Conservation (phyloP, 2,113 vertebrate genomes). For the Cavia aperea region DNA sequence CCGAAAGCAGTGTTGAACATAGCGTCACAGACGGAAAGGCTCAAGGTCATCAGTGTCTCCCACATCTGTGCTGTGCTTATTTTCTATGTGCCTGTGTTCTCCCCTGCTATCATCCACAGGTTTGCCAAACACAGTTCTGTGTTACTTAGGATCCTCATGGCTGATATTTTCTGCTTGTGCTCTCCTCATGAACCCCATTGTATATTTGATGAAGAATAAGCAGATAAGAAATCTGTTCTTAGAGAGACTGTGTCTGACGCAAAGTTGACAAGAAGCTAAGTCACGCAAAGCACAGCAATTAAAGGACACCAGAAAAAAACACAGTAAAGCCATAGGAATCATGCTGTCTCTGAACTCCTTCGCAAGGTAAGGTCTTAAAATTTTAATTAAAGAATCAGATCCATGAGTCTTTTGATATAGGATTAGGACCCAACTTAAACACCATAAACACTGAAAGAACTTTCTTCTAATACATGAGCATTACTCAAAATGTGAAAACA, state of each 20-base stretch:
- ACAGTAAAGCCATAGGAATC: neutral
- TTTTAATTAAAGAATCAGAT: neutral
- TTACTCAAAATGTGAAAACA: neutral
- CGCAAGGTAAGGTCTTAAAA: neutral
- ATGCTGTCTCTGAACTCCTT: neutral
- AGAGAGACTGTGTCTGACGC: slow-evolving; percentile 43
- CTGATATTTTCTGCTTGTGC: slow-evolving; percentile 46
- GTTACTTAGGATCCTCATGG: slow-evolving; percentile 1
- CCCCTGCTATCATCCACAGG: neutral
- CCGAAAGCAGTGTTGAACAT: slow-evolving; percentile 41
- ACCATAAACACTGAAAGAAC: neutral
- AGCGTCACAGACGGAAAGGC: slow-evolving; percentile 15
- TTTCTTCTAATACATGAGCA: neutral
- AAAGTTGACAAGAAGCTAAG: neutral
- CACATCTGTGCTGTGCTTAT: slow-evolving; percentile 52
- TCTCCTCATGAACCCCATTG: slow-evolving; percentile 51
- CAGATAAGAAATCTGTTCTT: slow-evolving; percentile 41
- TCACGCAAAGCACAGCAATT: neutral
- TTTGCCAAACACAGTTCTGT: neutral
- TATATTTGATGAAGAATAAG: slow-evolving; percentile 52
- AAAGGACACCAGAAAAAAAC: neutral
- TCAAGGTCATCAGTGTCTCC: slow-evolving; percentile 50
- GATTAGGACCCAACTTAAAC: neutral
- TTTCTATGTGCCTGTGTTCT: slow-evolving; percentile 54
- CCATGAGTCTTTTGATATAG: neutral